Conservation (phyloP, 2,888 invertebrate genomes). For the Hypselothyrea guttata region DNA sequence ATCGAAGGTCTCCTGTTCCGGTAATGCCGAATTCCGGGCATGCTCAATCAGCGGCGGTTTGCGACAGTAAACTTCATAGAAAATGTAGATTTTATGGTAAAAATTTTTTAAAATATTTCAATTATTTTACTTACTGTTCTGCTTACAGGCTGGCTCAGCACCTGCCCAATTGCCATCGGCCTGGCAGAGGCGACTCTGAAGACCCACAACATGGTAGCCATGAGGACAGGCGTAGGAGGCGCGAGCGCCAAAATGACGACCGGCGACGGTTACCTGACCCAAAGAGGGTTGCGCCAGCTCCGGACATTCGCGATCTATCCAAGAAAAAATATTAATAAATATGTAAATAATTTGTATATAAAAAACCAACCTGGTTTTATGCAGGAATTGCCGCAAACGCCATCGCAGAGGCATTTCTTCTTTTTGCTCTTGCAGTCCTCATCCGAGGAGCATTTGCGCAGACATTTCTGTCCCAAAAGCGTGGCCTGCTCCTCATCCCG, state of each 20-base stretch:
- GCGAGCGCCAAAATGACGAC: slow-evolving; percentile 90
- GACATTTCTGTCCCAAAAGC: slow-evolving; percentile 91
- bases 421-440: slow-evolving; percentile 98
- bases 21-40: slow-evolving; percentile 93
- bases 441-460: slow-evolving; percentile 95
- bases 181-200: slow-evolving; percentile 93
- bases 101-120: no score
- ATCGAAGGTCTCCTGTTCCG: slow-evolving; percentile 94
- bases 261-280: slow-evolving; percentile 89
- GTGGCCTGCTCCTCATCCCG: slow-evolving; percentile 93
- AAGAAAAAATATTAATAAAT: neutral
- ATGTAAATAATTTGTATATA: no score
- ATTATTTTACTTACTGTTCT: slow-evolving; percentile 87
- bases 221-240: slow-evolving; percentile 94
- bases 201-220: slow-evolving; percentile 93
- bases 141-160: slow-evolving; percentile 91
- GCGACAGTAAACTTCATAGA: slow-evolving; percentile 89
- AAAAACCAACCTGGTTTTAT: slow-evolving; percentile 97
- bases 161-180: slow-evolving; percentile 97
- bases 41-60: slow-evolving; percentile 92
- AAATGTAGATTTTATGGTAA: neutral
- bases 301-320: slow-evolving; percentile 91
- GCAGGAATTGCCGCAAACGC: slow-evolving; percentile 97
- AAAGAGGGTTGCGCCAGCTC: slow-evolving; percentile 89
- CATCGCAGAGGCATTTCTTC: slow-evolving; percentile 98